Evolutionary conservation across 2,113 vertebrate species (phyloP).

Genomic region (Chrysemys picta): DNA sequence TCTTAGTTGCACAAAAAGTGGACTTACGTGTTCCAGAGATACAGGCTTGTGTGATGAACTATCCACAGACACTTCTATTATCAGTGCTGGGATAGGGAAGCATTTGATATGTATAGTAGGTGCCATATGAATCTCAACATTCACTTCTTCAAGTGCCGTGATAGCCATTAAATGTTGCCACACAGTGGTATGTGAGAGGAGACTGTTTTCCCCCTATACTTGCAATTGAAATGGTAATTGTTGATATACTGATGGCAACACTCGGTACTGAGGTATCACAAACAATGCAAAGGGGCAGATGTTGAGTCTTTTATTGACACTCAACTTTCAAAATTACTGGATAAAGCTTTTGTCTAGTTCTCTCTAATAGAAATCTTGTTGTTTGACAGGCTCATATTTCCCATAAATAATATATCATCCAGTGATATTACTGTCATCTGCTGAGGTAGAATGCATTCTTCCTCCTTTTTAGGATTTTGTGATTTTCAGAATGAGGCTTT

Average conservation of each 20-base stretch:
- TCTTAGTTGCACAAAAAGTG: background rate
- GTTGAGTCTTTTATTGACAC: background rate
- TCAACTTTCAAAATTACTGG: background rate
- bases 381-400: background rate
- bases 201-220: background rate
- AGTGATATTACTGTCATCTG: background rate
- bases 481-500: background rate
- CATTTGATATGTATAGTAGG: background rate
- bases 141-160: background rate
- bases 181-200: background rate
- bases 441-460: background rate
- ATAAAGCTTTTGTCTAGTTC: background rate
- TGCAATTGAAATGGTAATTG: background rate
- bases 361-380: background rate
- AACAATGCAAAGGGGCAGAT: background rate
- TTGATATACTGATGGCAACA: background rate
- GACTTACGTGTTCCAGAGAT: slow-evolving; percentile 27
- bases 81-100: background rate
- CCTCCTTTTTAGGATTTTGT: background rate
- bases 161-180: background rate
- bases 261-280: background rate
- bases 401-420: background rate
- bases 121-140: background rate
- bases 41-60: background rate
- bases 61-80: background rate